Conservation (phyloP, 2,888 invertebrate species). For the Limenitis arthemis region DNA sequence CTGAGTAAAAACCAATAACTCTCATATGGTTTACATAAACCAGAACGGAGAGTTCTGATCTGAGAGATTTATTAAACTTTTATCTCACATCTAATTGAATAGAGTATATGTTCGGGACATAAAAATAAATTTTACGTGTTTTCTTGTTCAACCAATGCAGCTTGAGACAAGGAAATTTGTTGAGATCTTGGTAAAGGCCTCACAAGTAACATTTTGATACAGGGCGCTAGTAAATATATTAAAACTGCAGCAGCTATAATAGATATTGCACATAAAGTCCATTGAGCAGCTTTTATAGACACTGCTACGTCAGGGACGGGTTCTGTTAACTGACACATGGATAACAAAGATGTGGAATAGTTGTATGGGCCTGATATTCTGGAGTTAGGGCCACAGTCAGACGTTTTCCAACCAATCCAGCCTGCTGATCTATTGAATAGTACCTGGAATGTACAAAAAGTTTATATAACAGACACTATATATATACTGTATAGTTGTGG, state of each 20-base stretch:
- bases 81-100: too few relatives aligned
- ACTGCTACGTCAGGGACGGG: constrained; percentile 38
- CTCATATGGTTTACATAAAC: too few relatives aligned
- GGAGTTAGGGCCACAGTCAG: constrained; percentile 55
- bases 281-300: constrained; percentile 54
- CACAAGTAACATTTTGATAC: constrained; percentile 41
- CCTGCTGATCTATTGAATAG: constrained; percentile 62
- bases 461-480: too few relatives aligned
- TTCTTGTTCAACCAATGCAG: constrained; percentile 49
- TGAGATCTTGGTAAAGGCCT: constrained; percentile 38
- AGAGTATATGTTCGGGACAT: too few relatives aligned
- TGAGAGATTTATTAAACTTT: too few relatives aligned
- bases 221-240: constrained; percentile 51
- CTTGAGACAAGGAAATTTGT: constrained; percentile 53
- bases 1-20: too few relatives aligned
- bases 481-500: too few relatives aligned
- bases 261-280: constrained; percentile 50
- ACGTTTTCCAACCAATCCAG: constrained; percentile 58
- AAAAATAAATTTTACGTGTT: not conserved
- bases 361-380: constrained; percentile 54
- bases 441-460: constrained; percentile 39
- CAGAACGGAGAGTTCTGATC: too few relatives aligned
- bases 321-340: constrained; percentile 36
- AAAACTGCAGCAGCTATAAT: constrained; percentile 48
- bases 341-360: constrained; percentile 35